These are phyloP conservation scores for Drosophila paramelanica DNA, from an alignment of 2,888 invertebrate species.

Conservation along the genomic window DNA sequence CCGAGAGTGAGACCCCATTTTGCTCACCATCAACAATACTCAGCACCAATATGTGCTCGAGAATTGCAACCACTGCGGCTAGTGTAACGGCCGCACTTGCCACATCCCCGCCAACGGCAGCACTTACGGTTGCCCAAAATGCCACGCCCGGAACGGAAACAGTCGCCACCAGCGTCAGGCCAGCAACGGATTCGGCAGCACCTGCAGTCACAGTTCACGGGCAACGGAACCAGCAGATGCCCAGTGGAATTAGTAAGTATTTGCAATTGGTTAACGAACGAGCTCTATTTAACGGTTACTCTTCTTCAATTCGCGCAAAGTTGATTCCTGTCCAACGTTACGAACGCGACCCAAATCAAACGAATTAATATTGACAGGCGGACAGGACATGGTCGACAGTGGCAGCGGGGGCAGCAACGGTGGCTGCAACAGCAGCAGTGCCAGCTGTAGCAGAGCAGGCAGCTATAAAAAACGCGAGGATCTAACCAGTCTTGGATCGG, in stretches of 20 bases:
- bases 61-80: conserved; percentile 83
- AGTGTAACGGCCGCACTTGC: conserved; percentile 82
- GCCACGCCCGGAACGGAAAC: conserved; percentile 28
- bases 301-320: conserved; percentile 31
- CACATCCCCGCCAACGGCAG: conserved; percentile 71
- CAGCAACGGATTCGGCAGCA: conserved; percentile 13
- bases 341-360: conserved; percentile 78
- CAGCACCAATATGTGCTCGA: conserved; percentile 85
- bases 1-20: conserved; percentile 85
- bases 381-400: conserved; percentile 49
- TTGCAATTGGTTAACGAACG: background rate
- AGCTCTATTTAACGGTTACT: background rate
- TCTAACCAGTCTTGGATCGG: conserved; percentile 87
- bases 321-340: conserved; percentile 73
- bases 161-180: conserved; percentile 17
- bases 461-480: conserved; percentile 85
- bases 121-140: conserved; percentile 47
- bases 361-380: conserved; percentile 50
- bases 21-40: conserved; percentile 85
- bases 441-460: conserved; percentile 60
- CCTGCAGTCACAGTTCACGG: conserved; percentile 34
- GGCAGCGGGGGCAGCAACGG: conserved; percentile 32
- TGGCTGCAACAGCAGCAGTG: conserved; percentile 54
- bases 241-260: conserved; percentile 59
- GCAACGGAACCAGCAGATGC: conserved; percentile 36